Percentiles rank a stretch among this genome's conserved stretches.
These are phyloP conservation scores for Philereme transversata DNA, from an alignment of 2,888 invertebrate species.

Conservation along the genomic window DNA sequence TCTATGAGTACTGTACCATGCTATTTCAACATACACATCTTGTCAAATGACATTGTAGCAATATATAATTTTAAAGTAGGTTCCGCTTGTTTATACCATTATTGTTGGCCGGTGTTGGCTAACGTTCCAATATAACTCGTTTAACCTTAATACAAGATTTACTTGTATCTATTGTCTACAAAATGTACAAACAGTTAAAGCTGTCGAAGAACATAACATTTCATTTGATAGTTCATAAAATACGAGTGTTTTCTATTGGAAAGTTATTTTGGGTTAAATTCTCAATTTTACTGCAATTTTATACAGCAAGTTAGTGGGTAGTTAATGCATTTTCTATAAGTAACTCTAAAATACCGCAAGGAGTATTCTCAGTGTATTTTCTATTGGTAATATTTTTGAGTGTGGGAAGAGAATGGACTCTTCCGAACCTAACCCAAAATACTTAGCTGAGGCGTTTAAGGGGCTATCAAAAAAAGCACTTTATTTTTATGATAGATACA, in stretches of 20 bases:
- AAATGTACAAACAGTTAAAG: not conserved
- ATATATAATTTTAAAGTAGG: slow-evolving; percentile 51
- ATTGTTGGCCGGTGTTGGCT: slow-evolving; percentile 54
- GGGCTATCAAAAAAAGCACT: no score
- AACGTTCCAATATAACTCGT: slow-evolving; percentile 58
- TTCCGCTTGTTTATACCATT: slow-evolving; percentile 54
- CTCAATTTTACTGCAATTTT: not conserved
- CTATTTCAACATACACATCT: slow-evolving; percentile 35
- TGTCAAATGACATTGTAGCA: slow-evolving; percentile 42
- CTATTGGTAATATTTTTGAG: no score
- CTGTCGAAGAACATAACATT: not conserved
- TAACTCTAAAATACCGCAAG: no score
- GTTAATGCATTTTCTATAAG: not conserved
- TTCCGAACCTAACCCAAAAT: no score
- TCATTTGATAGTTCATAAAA: not conserved
- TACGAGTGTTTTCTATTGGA: not conserved
- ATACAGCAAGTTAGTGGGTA: not conserved
- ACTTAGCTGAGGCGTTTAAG: no score
- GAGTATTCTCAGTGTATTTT: no score
- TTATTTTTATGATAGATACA: no score
- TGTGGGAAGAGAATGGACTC: no score
- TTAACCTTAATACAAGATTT: slow-evolving; percentile 5
- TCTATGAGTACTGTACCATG: slow-evolving; percentile 11
- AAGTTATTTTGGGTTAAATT: not conserved
- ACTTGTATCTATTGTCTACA: slow-evolving; percentile 7